Base-by-base conservation (phyloP, 2,888 invertebrate genomes). In the Myopa tessellatipennis region DNA sequence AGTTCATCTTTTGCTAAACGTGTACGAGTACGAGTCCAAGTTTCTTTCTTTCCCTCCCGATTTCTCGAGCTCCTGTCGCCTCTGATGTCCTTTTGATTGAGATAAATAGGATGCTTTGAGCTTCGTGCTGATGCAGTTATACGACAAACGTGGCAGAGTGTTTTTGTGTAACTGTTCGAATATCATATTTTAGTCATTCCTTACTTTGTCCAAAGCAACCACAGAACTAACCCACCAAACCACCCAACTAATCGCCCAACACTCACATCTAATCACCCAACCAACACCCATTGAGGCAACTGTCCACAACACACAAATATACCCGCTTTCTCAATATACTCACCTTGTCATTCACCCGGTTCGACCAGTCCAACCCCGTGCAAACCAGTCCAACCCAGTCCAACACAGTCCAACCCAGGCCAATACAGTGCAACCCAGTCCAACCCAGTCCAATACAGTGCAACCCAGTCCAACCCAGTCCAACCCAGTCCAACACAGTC, bases 1-100 rank as follows among this genome's bases (percentile, higher is more conserved):
- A 73, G 60, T 16, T 60, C 38, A 71, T 71, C 26, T 45, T 50
- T 18, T 18, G 1, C 26, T 26, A 26, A 61, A 26, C 4, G 40
- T 8, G 8, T 4, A 40, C 40, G 40, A 40, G 40, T n/a, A n/a
- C 58, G 58, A 16, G 4, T 61, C 3, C 18, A 61, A 63, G 36
- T 34, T 38, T 69, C 5, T 26, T 34, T 12, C 12, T 34, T 36
- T 34, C 8, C 26, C 34, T n/a, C 7, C n/a, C 34, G 36, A 18
- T 50, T 50, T 18, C 12, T 14, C 34, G 50, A 36, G 45, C 34
- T 52, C 36, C 26, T 60, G 72, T 38, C 16, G 60, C 40, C 60
- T 52, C 60, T 52, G 63, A 75, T 75, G 68, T 69, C 34, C 45
- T 60, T 75, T 68, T 75, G 68, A 75, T 75, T 75, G 69, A 69